These are phyloP conservation scores for Trilocha varians DNA, from an alignment of 2,888 invertebrate species.

Conservation along the genomic window DNA sequence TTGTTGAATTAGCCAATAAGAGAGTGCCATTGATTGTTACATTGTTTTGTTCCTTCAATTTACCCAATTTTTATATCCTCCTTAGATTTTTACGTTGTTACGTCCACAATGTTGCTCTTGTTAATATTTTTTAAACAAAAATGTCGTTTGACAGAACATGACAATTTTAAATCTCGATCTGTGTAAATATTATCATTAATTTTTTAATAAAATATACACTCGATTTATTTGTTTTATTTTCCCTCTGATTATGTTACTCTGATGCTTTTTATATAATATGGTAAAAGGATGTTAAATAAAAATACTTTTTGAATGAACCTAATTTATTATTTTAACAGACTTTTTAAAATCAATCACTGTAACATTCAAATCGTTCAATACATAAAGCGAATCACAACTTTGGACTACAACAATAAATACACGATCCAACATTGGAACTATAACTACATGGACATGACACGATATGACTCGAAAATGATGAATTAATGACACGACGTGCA, in stretches of 20 bases:
- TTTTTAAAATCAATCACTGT: constrained; percentile 57
- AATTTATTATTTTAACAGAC: constrained; percentile 64
- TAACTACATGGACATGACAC: constrained; percentile 45
- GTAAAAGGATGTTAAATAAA: constrained; percentile 21
- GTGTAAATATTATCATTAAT: background rate
- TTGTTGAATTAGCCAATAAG: constrained; percentile 7
- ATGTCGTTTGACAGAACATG: background rate
- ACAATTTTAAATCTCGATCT: background rate
- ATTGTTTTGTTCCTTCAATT: background rate
- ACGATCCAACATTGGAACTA: constrained; percentile 53
- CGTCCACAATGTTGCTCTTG: background rate
- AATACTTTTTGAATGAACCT: constrained; percentile 39
- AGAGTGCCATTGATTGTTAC: background rate
- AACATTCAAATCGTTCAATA: constrained; percentile 52
- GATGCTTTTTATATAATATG: background rate
- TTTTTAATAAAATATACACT: background rate
- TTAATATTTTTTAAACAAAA: background rate
- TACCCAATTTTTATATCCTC: background rate
- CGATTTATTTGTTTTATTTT: background rate
- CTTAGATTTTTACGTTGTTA: background rate
- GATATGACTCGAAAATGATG: constrained; percentile 46
- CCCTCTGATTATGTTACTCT: background rate
- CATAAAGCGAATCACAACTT: constrained; percentile 45
- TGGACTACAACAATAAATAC: constrained; percentile 60
- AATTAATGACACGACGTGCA: constrained; percentile 40